phyloP scores from a whole-genome alignment of 2,113 vertebrate genomes.

The Aspiorhynchus laticeps region DNA sequence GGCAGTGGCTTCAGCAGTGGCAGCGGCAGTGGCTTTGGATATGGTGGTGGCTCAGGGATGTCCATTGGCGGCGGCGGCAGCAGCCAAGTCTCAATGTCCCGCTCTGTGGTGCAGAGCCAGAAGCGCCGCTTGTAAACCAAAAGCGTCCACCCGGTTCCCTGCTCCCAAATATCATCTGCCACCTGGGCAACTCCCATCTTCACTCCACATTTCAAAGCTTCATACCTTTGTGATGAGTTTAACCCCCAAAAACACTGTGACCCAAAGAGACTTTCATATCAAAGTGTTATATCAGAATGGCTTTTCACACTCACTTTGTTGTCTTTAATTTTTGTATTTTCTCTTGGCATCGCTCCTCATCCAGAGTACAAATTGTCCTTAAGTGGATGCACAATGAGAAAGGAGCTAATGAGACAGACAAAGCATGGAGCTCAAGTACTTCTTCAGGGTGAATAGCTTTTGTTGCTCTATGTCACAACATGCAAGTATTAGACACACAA shows the following conservation, averaged over 20 bases:
- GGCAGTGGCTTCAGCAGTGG: conserved; percentile 9
- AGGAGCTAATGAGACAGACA: conserved; percentile 18
- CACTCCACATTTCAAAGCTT: neutral
- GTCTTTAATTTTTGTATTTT: neutral
- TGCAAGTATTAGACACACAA: neutral
- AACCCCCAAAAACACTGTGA: neutral
- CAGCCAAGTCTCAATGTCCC: conserved; percentile 2
- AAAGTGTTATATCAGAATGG: neutral
- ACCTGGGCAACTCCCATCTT: neutral
- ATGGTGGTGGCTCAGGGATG: conserved; percentile 49
- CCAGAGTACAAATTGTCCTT: conserved; percentile 11
- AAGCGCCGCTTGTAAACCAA: conserved; percentile 9
- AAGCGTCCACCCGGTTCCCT: neutral
- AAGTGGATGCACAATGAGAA: neutral
- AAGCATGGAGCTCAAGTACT: neutral
- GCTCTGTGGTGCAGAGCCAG: conserved; percentile 1
- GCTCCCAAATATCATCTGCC: neutral
- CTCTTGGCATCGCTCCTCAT: neutral
- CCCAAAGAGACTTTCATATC: conserved; percentile 5
- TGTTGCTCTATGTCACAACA: conserved; percentile 32
- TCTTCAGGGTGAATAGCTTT: conserved; percentile 22
- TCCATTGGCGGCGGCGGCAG: conserved; percentile 66
- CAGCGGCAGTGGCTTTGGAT: neutral
- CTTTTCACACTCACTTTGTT: conserved; percentile 6
- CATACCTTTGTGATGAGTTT: neutral